A percentile compares a stretch with the other conserved stretches of the same genome.
These are phyloP conservation scores for Sebastes trivittatus DNA, from an alignment of 2,797 vertebrate genomes.

Conservation along the genomic window DNA sequence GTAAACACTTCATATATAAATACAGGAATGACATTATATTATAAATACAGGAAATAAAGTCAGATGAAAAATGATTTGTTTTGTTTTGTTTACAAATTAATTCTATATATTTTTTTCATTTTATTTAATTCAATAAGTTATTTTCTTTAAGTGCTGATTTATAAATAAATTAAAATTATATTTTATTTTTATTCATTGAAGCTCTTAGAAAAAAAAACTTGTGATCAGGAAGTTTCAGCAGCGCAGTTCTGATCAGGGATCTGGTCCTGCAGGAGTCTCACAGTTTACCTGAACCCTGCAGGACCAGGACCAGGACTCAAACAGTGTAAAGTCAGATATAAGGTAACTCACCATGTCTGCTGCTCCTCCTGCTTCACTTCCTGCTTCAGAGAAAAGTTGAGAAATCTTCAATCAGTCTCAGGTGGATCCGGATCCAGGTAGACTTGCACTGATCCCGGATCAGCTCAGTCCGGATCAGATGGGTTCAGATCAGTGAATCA, in stretches of 20 bases:
- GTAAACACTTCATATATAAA: not conserved
- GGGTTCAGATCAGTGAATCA: not conserved
- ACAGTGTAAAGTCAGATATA: not conserved
- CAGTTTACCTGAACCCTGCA: not conserved
- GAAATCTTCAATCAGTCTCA: constrained; percentile 24
- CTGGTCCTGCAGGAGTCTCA: not conserved
- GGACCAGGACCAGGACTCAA: not conserved
- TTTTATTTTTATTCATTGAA: not conserved
- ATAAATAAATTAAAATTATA: not conserved
- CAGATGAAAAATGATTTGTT: not conserved
- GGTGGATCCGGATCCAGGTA: constrained; percentile 16
- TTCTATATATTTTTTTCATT: not conserved
- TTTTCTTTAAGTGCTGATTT: not conserved
- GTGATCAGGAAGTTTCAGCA: not conserved
- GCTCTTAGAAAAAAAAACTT: not conserved
- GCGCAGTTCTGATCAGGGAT: not conserved
- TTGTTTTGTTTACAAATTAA: not conserved
- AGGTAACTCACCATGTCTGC: constrained; percentile 67
- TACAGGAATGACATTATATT: too few species aligned
- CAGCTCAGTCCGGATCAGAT: not conserved
- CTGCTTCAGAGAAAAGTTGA: constrained; percentile 53
- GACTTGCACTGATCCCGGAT: not conserved
- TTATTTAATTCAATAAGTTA: not conserved
- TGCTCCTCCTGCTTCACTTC: constrained; percentile 56
- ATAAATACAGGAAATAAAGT: not conserved